A percentile compares a stretch with the other conserved stretches of the same genome.
phyloP scores from a whole-genome alignment of 2,888 invertebrate species.

The Mystacides longicornis region DNA sequence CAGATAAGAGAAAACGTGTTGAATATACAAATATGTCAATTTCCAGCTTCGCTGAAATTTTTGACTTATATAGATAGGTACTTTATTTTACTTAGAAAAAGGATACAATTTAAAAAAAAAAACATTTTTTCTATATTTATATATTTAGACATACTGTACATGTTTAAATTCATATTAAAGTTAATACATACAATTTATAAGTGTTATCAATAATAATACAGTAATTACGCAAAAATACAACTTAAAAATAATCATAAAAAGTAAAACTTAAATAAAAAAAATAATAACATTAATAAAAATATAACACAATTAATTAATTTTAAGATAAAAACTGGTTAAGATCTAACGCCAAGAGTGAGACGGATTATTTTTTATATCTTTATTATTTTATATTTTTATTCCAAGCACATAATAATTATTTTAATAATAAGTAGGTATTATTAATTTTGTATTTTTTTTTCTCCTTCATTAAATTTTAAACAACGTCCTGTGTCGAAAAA shows the following conservation, averaged over 20 bases:
- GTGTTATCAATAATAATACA: constrained; percentile 19
- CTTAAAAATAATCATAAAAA: constrained; percentile 4
- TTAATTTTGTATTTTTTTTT: background rate
- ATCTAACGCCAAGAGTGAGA: background rate
- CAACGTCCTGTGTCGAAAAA: background rate
- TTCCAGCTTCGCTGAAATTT: no score
- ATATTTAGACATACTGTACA: constrained; percentile 27
- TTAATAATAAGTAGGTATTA: no score
- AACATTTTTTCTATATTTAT: constrained; percentile 13
- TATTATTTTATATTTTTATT: background rate
- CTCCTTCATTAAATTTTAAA: no score
- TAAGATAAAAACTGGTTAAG: background rate
- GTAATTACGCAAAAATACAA: background rate
- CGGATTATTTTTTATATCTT: background rate
- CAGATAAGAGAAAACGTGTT: no score
- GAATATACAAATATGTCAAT: no score
- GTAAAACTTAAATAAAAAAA: background rate
- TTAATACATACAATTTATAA: constrained; percentile 26
- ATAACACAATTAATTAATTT: background rate
- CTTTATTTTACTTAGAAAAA: no score
- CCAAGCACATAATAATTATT: background rate
- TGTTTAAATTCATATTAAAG: constrained; percentile 23
- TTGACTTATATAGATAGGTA: no score
- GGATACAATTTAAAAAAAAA: constrained; percentile 5
- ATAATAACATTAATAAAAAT: constrained; percentile 1